Evolutionary conservation across 1,140 invertebrate genomes (phyloP).

Genomic region (Whitmania pigra): DNA sequence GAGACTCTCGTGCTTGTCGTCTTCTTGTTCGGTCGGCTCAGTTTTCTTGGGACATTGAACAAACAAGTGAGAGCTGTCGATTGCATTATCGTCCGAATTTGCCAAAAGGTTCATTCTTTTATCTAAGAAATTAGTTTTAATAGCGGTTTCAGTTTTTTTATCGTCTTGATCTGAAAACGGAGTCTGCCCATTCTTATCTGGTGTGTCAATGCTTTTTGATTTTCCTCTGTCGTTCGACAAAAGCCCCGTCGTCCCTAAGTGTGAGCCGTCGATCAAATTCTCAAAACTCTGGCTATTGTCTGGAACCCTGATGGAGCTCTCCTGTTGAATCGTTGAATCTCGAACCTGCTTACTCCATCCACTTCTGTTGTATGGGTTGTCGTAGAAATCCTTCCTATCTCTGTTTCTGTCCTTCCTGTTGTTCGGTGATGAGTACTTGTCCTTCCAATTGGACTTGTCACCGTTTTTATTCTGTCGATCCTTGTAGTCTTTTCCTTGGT

Average conservation of each 20-base stretch:
- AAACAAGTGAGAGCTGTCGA: neutral
- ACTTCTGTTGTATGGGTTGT: neutral
- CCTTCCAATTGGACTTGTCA: neutral
- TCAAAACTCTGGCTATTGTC: neutral
- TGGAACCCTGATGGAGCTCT: neutral
- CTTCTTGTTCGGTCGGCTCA: neutral
- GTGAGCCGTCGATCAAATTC: too few relatives aligned
- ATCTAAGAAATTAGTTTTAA: neutral
- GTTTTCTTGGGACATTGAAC: neutral
- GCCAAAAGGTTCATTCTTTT: neutral
- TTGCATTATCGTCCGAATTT: conserved; percentile 3
- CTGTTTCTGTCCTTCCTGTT: conserved; percentile 4
- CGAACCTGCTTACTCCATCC: neutral
- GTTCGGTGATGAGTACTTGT: neutral
- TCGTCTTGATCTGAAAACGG: too few relatives aligned
- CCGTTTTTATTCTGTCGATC: neutral
- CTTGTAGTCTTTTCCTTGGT: too few relatives aligned
- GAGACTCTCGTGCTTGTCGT: neutral
- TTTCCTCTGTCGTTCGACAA: too few relatives aligned
- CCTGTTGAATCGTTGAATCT: neutral
- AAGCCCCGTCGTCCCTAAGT: too few relatives aligned
- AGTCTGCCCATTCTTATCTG: too few relatives aligned
- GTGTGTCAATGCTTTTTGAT: too few relatives aligned
- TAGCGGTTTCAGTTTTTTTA: too few relatives aligned
- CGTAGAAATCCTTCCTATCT: neutral